Evolutionary conservation across 1,140 invertebrate species (phyloP).

Genomic region (Drosophila erecta): DNA sequence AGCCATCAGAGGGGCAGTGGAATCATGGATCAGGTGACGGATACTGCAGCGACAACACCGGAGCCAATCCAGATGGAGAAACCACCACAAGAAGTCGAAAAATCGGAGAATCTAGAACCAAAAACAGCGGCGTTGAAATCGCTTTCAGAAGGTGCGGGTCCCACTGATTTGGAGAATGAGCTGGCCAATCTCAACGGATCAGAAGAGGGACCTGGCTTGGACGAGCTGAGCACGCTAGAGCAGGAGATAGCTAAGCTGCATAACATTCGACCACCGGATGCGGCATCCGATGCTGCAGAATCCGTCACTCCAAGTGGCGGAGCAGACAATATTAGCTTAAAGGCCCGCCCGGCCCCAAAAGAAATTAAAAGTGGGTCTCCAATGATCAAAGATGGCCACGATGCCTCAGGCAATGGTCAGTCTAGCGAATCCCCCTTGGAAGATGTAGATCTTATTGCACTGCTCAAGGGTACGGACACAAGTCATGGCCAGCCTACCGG

Average conservation of each 20-base stretch:
- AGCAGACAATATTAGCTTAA: slow-evolving; percentile 15
- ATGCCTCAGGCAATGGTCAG: slow-evolving; percentile 6
- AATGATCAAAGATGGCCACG: slow-evolving; percentile 3
- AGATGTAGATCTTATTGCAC: slow-evolving; percentile 76
- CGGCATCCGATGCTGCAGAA: slow-evolving; percentile 2
- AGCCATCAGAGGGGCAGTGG: slow-evolving; percentile 2
- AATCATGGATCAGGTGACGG: slow-evolving; percentile 48
- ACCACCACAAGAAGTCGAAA: slow-evolving; percentile 1
- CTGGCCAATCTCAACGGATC: slow-evolving; percentile 35
- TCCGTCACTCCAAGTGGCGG: neutral
- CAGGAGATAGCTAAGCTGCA: slow-evolving; percentile 80
- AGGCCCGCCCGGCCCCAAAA: neutral
- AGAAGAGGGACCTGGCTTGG: slow-evolving; percentile 33
- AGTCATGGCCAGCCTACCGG: slow-evolving; percentile 16
- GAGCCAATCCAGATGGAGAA: slow-evolving; percentile 1
- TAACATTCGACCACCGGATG: slow-evolving; percentile 38
- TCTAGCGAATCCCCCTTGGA: slow-evolving; percentile 46
- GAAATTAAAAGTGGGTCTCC: slow-evolving; percentile 7
- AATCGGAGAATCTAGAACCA: slow-evolving; percentile 21
- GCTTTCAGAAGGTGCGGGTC: slow-evolving; percentile 37
- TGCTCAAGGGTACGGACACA: slow-evolving; percentile 71
- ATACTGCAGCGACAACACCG: slow-evolving; percentile 15
- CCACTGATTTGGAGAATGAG: slow-evolving; percentile 28
- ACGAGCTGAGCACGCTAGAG: slow-evolving; percentile 73
- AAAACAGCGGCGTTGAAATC: slow-evolving; percentile 23